These are phyloP conservation scores for Parnassius mnemosyne DNA, from an alignment of 2,888 invertebrate genomes.

Conservation along the genomic window DNA sequence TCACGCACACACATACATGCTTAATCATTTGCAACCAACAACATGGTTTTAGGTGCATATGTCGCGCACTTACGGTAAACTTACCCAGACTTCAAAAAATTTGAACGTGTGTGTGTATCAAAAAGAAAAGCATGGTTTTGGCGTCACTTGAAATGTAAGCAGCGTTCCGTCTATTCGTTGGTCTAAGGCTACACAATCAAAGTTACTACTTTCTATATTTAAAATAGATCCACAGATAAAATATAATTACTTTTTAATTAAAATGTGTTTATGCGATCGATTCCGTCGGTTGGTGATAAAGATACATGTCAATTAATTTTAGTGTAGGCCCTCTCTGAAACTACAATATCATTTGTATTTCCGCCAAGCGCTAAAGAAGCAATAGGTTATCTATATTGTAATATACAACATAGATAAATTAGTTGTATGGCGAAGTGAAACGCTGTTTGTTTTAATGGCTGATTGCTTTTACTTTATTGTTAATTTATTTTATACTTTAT, in stretches of 20 bases:
- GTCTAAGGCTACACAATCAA: background rate
- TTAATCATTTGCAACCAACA: no score
- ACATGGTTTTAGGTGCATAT: no score
- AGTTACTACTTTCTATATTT: slow-evolving; percentile 6
- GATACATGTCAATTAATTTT: slow-evolving; percentile 10
- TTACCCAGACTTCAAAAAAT: no score
- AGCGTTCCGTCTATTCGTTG: no score
- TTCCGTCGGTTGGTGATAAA: slow-evolving; percentile 13
- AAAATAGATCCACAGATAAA: slow-evolving; percentile 14
- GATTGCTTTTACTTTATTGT: background rate
- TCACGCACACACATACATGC: no score
- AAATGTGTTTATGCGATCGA: slow-evolving; percentile 7
- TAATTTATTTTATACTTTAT: no score
- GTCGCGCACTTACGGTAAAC: no score
- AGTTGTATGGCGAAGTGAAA: slow-evolving; percentile 5
- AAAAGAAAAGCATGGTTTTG: no score
- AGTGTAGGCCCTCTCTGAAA: slow-evolving; percentile 2
- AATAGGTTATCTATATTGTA: slow-evolving; percentile 18
- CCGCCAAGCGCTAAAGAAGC: slow-evolving; percentile 23
- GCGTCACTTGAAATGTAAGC: no score
- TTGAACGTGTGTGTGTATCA: no score
- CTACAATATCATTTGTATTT: slow-evolving; percentile 5
- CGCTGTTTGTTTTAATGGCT: slow-evolving; percentile 14
- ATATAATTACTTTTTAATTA: slow-evolving; percentile 16
- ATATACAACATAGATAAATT: slow-evolving; percentile 21